Evolutionary conservation across 2,797 vertebrate genomes (phyloP).

Genomic region (Adelosebastes latens): DNA sequence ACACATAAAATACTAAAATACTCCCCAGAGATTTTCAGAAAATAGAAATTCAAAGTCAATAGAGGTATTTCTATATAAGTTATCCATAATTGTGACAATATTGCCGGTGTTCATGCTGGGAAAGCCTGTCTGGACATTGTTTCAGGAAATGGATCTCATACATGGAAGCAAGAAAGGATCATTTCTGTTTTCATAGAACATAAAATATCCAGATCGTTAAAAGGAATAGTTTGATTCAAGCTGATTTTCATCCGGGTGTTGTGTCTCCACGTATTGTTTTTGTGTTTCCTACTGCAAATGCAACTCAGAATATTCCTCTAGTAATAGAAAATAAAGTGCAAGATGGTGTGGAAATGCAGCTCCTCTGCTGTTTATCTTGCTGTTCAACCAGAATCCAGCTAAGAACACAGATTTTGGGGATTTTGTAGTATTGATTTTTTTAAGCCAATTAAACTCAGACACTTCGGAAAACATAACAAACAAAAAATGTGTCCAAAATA

Average conservation of each 20-base stretch:
- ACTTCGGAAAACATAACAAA: background rate
- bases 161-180: background rate
- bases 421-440: background rate
- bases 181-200: background rate
- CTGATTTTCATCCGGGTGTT: background rate
- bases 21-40: conserved; percentile 1
- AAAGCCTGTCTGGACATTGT: background rate
- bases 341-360: background rate
- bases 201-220: background rate
- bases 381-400: background rate
- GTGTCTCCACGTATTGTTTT: background rate
- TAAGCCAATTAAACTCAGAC: background rate
- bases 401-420: background rate
- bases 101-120: background rate
- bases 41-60: conserved; percentile 29
- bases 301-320: background rate
- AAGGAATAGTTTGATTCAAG: background rate
- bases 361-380: background rate
- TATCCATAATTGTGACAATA: conserved; percentile 35
- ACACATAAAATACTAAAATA: conserved; percentile 15
- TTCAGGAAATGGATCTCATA: background rate
- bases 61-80: background rate
- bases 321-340: background rate
- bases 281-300: background rate
- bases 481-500: background rate